A percentile compares a stretch with the other conserved stretches of the same genome.
Evolutionary conservation across 1,140 invertebrate genomes (phyloP).

Genomic region (Cherax destructor): DNA sequence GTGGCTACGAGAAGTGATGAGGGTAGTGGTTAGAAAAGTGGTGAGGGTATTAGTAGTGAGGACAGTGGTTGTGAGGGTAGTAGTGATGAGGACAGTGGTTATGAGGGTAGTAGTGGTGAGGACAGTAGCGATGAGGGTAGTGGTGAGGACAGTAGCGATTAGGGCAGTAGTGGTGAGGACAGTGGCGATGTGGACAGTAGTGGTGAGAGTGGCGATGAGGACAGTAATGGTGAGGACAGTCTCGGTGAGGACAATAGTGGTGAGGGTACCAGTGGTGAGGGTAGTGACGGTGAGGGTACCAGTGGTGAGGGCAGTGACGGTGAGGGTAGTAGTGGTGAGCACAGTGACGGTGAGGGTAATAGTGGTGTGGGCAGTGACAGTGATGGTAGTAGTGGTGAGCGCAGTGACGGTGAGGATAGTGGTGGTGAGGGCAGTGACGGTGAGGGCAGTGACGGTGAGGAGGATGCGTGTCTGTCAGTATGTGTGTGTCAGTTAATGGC

Average conservation of each 20-base stretch:
- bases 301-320: background rate
- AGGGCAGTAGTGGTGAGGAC: background rate
- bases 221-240: too few species aligned
- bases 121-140: background rate
- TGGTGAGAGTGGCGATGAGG: background rate
- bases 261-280: background rate
- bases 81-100: too few species aligned
- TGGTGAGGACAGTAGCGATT: background rate
- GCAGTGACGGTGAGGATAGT: background rate
- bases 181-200: background rate
- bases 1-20: too few species aligned
- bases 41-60: too few species aligned
- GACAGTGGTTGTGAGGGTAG: too few species aligned
- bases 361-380: background rate
- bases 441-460: too few species aligned
- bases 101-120: background rate
- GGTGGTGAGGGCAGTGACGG: background rate
- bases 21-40: too few species aligned
- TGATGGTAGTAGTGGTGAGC: too few species aligned
- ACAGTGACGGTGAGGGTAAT: background rate
- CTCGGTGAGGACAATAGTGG: background rate
- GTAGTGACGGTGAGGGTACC: too few species aligned
- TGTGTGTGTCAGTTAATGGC: background rate
- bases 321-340: background rate
- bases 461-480: background rate